A percentile compares a stretch with the other conserved stretches of the same genome.
Conservation (phyloP, 2,888 invertebrate genomes). For the Drosophila conformis region DNA sequence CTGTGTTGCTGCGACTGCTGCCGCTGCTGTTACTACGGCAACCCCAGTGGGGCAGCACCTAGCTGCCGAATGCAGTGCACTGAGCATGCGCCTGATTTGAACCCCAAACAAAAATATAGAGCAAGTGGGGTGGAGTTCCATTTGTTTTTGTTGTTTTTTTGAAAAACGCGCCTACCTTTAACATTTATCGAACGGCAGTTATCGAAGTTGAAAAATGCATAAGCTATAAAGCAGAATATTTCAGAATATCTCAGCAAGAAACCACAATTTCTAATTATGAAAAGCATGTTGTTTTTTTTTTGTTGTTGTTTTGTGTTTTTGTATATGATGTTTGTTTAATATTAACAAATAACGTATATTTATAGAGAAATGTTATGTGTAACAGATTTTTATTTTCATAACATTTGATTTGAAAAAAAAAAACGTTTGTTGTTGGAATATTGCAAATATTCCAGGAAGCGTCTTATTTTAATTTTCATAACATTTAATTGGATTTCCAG, state of each 20-base stretch:
- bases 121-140: neutral
- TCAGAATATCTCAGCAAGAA: neutral
- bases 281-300: neutral
- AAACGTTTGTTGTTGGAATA: neutral
- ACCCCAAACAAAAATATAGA: slow-evolving; percentile 25
- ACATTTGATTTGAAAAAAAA: neutral
- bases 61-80: slow-evolving; percentile 8
- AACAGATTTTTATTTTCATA: neutral
- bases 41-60: slow-evolving; percentile 33
- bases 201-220: neutral
- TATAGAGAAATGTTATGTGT: neutral
- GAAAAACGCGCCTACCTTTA: neutral
- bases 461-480: neutral
- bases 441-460: neutral
- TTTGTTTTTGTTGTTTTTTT: neutral
- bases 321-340: neutral
- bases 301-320: neutral
- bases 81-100: slow-evolving; percentile 51
- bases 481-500: neutral
- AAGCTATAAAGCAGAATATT: neutral
- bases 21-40: slow-evolving; percentile 20
- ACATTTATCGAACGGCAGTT: slow-evolving; percentile 3
- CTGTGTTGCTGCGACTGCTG: slow-evolving; percentile 3
- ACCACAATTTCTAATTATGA: neutral
- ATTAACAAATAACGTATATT: neutral